Conservation (phyloP, 2,113 vertebrate genomes). For the Phalacrocorax brasilianus region DNA sequence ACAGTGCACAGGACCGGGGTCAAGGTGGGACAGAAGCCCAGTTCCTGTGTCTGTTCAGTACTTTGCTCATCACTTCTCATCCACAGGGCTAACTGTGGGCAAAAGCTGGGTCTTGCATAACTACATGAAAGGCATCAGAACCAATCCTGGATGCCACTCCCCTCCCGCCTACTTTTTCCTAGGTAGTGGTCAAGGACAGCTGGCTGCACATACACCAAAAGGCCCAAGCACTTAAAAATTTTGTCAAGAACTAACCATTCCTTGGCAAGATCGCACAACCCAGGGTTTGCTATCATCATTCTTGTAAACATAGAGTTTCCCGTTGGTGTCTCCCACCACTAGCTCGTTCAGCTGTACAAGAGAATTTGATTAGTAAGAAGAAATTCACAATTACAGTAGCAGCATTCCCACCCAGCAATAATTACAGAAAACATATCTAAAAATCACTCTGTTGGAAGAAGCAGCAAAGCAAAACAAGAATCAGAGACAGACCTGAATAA, state of each 20-base stretch:
- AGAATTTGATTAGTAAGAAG: background rate
- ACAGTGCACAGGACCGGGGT: background rate
- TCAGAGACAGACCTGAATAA: background rate
- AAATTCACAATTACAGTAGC: background rate
- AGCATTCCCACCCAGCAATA: background rate
- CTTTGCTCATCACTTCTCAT: background rate
- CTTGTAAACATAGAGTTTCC: slow-evolving; percentile 92
- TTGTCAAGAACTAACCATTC: slow-evolving; percentile 84
- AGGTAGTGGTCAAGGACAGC: background rate
- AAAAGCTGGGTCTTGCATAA: background rate
- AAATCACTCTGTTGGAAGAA: background rate
- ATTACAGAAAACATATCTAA: background rate
- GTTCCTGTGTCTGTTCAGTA: background rate
- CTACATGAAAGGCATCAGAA: background rate
- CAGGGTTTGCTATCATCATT: slow-evolving; percentile 91
- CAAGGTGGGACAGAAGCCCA: background rate
- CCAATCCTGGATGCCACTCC: background rate
- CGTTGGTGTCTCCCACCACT: slow-evolving; percentile 93
- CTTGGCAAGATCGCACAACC: slow-evolving; percentile 86
- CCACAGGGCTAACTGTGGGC: background rate
- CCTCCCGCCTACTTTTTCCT: background rate
- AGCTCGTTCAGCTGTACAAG: slow-evolving; percentile 89
- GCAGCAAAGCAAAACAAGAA: background rate
- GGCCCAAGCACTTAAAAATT: background rate
- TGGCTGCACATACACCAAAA: background rate